These are phyloP conservation scores for Pyxicephalus adspersus DNA, from an alignment of 2,113 vertebrate genomes.

Conservation along the genomic window DNA sequence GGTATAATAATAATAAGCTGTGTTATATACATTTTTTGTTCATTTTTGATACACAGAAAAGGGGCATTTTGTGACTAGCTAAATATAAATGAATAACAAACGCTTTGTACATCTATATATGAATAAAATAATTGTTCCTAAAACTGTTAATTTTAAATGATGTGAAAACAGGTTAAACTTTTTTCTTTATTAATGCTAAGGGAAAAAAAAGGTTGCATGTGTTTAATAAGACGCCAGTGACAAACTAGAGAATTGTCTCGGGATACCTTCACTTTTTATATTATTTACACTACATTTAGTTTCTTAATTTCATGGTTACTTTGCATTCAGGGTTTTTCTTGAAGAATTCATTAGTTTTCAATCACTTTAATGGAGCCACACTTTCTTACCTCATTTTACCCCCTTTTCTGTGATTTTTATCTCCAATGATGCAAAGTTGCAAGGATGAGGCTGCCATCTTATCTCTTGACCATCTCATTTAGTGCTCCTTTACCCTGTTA, in stretches of 20 bases:
- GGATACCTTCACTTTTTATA: slow-evolving; percentile 59
- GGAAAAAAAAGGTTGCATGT: not conserved
- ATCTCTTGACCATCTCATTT: too few species aligned
- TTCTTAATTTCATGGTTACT: slow-evolving; percentile 67
- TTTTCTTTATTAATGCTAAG: not conserved
- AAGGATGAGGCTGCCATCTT: not conserved
- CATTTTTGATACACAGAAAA: too few species aligned
- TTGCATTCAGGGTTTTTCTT: slow-evolving; percentile 62
- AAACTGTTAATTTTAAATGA: not conserved
- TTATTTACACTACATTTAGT: slow-evolving; percentile 66
- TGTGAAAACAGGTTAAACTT: not conserved
- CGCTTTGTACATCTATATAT: too few species aligned
- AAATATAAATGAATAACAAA: too few species aligned
- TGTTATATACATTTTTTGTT: too few species aligned
- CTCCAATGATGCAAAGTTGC: not conserved
- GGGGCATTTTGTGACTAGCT: too few species aligned
- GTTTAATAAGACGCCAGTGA: slow-evolving; percentile 15
- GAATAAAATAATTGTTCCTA: too few species aligned
- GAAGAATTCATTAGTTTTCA: slow-evolving; percentile 65
- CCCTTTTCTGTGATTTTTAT: slow-evolving; percentile 6
- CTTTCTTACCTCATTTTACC: slow-evolving; percentile 34
- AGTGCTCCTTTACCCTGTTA: too few species aligned
- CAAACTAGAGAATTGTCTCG: slow-evolving; percentile 17
- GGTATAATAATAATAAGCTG: too few species aligned
- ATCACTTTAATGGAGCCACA: slow-evolving; percentile 61